Base-by-base conservation (phyloP, 1,140 invertebrate species). In the Megalonaias nervosa region DNA sequence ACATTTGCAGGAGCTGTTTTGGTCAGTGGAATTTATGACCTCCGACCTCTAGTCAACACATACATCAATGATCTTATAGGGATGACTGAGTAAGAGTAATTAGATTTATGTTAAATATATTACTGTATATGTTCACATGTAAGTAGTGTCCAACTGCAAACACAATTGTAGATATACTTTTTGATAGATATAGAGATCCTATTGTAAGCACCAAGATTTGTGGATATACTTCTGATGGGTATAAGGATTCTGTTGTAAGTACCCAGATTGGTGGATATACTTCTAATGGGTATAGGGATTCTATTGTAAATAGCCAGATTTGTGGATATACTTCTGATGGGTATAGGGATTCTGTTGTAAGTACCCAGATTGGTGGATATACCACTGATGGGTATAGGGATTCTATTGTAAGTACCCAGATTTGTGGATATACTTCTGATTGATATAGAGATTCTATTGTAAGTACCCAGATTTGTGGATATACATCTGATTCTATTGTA, bases 21-120 rank as follows among this genome's bases (percentile, higher is more conserved):
- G 19, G 74, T 90, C 0, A 84, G 84, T 81, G 86, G 88, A 58
- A 73, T 90, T 12, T 89, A 82, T 84, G 87, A 90, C 67, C 74
- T 90, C 31, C 60, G 77, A 71, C 89, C 88, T 64, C 71, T 90
- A 16, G 81, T 87, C 2, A 75, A 82, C 38, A 88, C 87, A 0
- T 83, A 81, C 38, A 75, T 86, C n/a, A 89, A 89, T 75, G 84
- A 86, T 38, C 84, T 87, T 13, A 62, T 90, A 0, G 83, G 80
- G 77, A 81, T 89, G 78, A 83, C 83, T 65, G 68, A 82, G 88
- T 89, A 82, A 82, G 87, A 13, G 19, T 26, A 15, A n/a, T 31
- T 67, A 23, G 31, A 14, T 31, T 26, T 26, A 15, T 31, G 15
- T 67, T 23, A 23, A 67, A n/a, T 23, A 67, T 21, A 21, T 17